Percentiles rank a stretch among this genome's conserved stretches.
These are phyloP conservation scores for Sussaba pulchella DNA, from an alignment of 2,888 invertebrate species.

Conservation along the genomic window DNA sequence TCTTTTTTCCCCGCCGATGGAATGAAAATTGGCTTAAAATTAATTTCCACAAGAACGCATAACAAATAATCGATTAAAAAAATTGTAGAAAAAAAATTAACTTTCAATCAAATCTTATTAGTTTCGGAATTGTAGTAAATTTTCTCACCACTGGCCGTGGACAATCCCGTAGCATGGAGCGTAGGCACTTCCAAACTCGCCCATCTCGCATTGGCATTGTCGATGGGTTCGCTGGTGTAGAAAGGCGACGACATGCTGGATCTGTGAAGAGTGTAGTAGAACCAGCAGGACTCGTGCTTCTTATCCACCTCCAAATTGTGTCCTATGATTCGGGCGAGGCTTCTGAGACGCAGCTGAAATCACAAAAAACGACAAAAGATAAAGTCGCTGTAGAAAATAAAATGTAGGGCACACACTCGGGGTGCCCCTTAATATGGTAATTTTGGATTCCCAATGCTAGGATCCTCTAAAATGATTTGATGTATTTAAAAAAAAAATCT, in stretches of 20 bases:
- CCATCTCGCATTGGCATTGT: conserved; percentile 92
- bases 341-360: conserved; percentile 90
- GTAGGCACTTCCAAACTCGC: conserved; percentile 90
- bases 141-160: conserved; percentile 81
- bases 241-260: conserved; percentile 93
- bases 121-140: conserved; percentile 6
- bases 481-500: too few relatives aligned
- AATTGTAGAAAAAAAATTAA: not conserved
- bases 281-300: conserved; percentile 86
- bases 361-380: conserved; percentile 52
- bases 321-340: conserved; percentile 91
- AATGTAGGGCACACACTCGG: not conserved
- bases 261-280: conserved; percentile 92
- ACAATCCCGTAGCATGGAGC: conserved; percentile 85
- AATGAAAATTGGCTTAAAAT: too few relatives aligned
- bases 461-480: too few relatives aligned
- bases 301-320: conserved; percentile 86
- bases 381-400: conserved; percentile 35
- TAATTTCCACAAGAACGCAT: too few relatives aligned
- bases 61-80: too few relatives aligned
- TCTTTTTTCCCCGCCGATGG: too few relatives aligned
- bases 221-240: conserved; percentile 92
- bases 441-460: too few relatives aligned
- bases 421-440: too few relatives aligned
- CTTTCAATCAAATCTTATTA: not conserved